Evolutionary conservation across 1,140 invertebrate genomes (phyloP).

Genomic region (Gryllus bimaculatus): DNA sequence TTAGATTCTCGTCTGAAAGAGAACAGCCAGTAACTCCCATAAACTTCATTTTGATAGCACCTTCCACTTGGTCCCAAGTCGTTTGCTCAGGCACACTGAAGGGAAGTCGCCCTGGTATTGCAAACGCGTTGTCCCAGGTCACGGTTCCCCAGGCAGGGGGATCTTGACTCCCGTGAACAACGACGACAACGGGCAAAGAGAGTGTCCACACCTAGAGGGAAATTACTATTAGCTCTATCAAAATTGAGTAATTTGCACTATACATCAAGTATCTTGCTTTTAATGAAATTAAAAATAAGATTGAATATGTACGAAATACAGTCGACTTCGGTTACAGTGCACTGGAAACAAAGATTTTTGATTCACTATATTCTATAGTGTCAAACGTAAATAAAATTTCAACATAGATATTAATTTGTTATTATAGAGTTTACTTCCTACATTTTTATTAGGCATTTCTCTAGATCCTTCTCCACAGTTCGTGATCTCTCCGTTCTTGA

Average conservation of each 20-base stretch:
- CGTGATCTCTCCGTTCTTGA: too few species aligned
- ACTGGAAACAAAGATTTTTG: too few species aligned
- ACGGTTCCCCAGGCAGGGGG: constrained; percentile 95
- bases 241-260: too few species aligned
- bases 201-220: constrained; percentile 71
- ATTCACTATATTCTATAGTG: too few species aligned
- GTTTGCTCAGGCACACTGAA: constrained; percentile 85
- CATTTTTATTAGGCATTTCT: too few species aligned
- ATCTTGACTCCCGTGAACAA: constrained; percentile 96
- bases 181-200: constrained; percentile 90
- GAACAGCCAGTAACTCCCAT: constrained; percentile 67
- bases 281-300: background rate
- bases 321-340: too few species aligned
- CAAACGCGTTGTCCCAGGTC: constrained; percentile 96
- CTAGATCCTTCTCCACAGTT: too few species aligned
- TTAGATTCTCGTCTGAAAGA: constrained; percentile 74
- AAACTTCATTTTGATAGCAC: constrained; percentile 85
- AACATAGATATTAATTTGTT: too few species aligned
- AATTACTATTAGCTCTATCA: background rate
- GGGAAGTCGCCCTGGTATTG: constrained; percentile 77
- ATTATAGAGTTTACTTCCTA: too few species aligned
- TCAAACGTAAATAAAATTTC: too few species aligned
- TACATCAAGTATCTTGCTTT: background rate
- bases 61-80: constrained; percentile 74
- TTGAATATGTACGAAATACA: background rate